phyloP scores from a whole-genome alignment of 2,888 invertebrate genomes.

The Scaptomyza polygonia region DNA sequence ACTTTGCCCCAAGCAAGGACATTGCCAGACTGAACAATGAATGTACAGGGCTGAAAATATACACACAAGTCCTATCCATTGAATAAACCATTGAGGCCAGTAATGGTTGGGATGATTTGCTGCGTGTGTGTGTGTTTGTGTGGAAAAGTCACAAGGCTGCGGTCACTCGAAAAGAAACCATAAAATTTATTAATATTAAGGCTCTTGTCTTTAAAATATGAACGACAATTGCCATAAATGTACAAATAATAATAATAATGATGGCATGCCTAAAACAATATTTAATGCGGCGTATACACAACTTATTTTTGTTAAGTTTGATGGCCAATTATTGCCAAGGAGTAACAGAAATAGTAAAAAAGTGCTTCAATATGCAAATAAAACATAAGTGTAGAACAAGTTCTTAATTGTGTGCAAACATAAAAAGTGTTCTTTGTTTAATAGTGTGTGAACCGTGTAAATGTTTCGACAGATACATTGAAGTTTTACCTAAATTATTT shows the following conservation, averaged over 20 bases:
- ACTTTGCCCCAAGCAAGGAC: slow-evolving; percentile 54
- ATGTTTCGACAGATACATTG: too few relatives aligned
- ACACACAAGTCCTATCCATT: slow-evolving; percentile 36
- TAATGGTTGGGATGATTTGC: slow-evolving; percentile 6
- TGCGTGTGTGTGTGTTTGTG: too few relatives aligned
- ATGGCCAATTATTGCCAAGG: slow-evolving; percentile 39
- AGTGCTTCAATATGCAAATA: too few relatives aligned
- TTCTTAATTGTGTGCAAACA: too few relatives aligned
- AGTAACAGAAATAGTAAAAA: slow-evolving; percentile 10
- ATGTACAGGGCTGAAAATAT: slow-evolving; percentile 43
- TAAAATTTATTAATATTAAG: slow-evolving; percentile 26
- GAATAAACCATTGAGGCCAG: slow-evolving; percentile 31
- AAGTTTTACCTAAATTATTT: slow-evolving; percentile 49
- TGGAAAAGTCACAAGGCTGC: slow-evolving; percentile 36
- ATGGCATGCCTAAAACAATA: slow-evolving; percentile 40
- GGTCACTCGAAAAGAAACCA: slow-evolving; percentile 15
- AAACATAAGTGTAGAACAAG: too few relatives aligned
- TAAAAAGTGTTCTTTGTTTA: too few relatives aligned
- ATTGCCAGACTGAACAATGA: slow-evolving; percentile 40
- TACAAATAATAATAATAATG: slow-evolving; percentile 26
- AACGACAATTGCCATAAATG: slow-evolving; percentile 19
- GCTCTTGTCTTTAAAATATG: slow-evolving; percentile 11
- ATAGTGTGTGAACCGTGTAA: slow-evolving; percentile 32
- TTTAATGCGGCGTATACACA: slow-evolving; percentile 27
- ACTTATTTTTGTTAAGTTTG: too few relatives aligned